Base-by-base conservation (phyloP, 2,888 invertebrate genomes). In the Nasonovia ribisnigri region DNA sequence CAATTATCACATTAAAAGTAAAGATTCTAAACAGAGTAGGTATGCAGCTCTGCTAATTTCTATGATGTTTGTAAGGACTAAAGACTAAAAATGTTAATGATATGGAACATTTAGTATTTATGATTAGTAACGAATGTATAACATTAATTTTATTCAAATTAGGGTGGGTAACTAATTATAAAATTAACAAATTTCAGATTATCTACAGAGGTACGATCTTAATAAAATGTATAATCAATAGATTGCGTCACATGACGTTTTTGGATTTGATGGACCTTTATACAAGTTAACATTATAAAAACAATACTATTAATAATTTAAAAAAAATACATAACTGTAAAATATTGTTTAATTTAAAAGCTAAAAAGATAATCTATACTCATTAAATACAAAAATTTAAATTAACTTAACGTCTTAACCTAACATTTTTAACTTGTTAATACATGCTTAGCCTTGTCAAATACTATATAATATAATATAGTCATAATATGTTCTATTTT, bases 401-500 rank as follows among this genome's bases (percentile, higher is more conserved):
- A 36, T 54, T 54, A 54, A 54, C 54, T 54, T 54, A 54, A 54
- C 54, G 54, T 54, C 77, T 77, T 77, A 77, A 77, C 77, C 20
- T 77, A 42, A 24, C 5, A 2, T 36, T 36, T 36, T 77, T 77
- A 20, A 77, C 20, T 77, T 77, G 36, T 77, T 77, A 36, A 20
- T 36, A 20, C 77, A 77, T 77, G 36, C 77, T 6, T 77, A 77
- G 77, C 77, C 77, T 26, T 77, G 77, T 36, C 36, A 77, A 77
- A 54, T 48, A 60, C 20, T 77, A 67, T 90, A 90, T 90, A 60
- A 86, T 92, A 46, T 92, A 87, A 36, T 92, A 67, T 87, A 77
- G 13, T 51, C n/a, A 67, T 57, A 91, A 54, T 92, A 92, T 67
- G 87, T 88, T 67, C 60, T 88, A 88, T 92, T 67, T 87, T 88